These are phyloP conservation scores for Parus major DNA, from an alignment of 2,113 vertebrate genomes.

Conservation along the genomic window DNA sequence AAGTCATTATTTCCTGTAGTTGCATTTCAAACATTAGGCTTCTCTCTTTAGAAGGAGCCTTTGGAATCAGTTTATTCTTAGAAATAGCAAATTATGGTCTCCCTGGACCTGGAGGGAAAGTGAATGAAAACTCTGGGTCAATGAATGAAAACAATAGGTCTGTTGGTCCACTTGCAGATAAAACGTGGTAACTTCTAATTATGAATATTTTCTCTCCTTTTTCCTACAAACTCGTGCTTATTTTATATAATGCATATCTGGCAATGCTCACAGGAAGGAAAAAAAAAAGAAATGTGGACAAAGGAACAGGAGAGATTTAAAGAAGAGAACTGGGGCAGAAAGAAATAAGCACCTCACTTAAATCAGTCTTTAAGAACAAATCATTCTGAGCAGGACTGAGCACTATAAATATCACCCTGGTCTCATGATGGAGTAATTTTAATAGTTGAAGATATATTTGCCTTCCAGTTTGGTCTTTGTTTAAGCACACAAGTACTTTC, in stretches of 20 bases:
- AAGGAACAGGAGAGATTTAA: neutral
- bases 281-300: neutral
- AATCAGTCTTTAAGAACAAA: neutral
- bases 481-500: neutral
- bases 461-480: neutral
- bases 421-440: neutral
- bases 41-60: neutral
- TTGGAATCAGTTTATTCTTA: neutral
- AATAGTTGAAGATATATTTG: neutral
- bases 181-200: neutral
- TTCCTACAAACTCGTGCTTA: neutral
- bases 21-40: neutral
- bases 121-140: neutral
- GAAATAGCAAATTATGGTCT: neutral
- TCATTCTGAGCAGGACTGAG: neutral
- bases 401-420: neutral
- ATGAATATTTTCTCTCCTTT: neutral
- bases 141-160: neutral
- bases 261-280: neutral
- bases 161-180: neutral
- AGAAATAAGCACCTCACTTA: neutral
- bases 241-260: neutral
- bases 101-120: neutral
- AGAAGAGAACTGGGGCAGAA: neutral
- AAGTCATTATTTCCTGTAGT: neutral